These are phyloP conservation scores for Microctonus aethiopoides DNA, from an alignment of 2,888 invertebrate species.

Conservation along the genomic window DNA sequence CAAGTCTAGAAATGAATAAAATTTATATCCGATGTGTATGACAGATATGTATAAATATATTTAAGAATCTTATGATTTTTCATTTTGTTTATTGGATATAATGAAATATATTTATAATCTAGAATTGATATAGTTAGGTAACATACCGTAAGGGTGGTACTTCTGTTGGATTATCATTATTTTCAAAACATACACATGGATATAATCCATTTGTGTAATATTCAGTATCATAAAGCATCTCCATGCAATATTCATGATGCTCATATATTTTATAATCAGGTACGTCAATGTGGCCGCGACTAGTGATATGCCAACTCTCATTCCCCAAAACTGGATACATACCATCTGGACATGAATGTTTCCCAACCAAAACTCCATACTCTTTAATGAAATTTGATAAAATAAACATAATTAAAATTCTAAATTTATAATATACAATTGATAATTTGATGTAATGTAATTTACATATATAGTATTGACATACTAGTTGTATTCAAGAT, in stretches of 20 bases:
- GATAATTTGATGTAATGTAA: background rate
- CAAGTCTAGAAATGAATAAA: constrained; percentile 41
- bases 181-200: constrained; percentile 57
- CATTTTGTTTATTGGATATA: too few species aligned
- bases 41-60: background rate
- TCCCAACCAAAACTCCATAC: constrained; percentile 54
- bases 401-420: background rate
- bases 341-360: constrained; percentile 43
- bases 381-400: constrained; percentile 48
- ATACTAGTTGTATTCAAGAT: constrained; percentile 16
- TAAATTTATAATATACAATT: background rate
- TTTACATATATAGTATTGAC: background rate
- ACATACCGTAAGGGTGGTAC: constrained; percentile 33
- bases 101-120: too few species aligned
- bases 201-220: constrained; percentile 31
- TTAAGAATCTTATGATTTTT: background rate
- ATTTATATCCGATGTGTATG: background rate
- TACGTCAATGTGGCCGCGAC: constrained; percentile 49
- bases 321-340: constrained; percentile 44
- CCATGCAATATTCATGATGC: constrained; percentile 58
- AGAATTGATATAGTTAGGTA: too few species aligned
- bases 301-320: constrained; percentile 51
- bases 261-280: constrained; percentile 36
- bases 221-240: constrained; percentile 45
- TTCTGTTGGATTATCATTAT: constrained; percentile 35